Base-by-base conservation (phyloP, 2,888 invertebrate genomes). In the Vesta saturnalis region DNA sequence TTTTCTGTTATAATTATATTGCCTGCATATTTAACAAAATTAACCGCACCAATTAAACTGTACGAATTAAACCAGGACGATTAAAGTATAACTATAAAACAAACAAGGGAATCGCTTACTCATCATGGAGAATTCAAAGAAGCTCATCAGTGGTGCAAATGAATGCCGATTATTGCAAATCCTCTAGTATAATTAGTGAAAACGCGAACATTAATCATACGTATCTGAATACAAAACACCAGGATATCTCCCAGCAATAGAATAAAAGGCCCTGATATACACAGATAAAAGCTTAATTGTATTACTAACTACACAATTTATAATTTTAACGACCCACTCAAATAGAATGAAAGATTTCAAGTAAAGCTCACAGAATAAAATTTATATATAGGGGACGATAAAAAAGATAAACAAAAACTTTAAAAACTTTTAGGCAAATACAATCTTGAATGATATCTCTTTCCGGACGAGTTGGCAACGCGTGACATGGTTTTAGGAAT, bases 171-270 rank as follows among this genome's bases (percentile, higher is more conserved):
- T 57, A 64, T 64, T 58, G 47, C 57, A 58, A 57, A 57, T 57
- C 22, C 58, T 57, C 15, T 16, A 49, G 18, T 30, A 23, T 64
- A 64, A 64, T 64, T 64, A 64, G 64, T 46, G 49, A 64, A 57
- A 64, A 64, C 49, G 64, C 57, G 49, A 47, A 64, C 64, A 64
- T 64, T 64, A 64, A 64, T 64, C 64, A 64, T 57, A 21, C 56
- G 47, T 57, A 64, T 64, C 43, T 64, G 58, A 64, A 64, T 58
- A 58, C 58, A 58, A 56, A 64, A 55, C 57, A 49, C 23, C 19
- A 21, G 43, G 64, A 57, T 46, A 64, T 57, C 58, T 64, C 56
- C 49, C 52, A 64, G 14, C 18, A 49, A 18, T 49, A 18, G 18
- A 8, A 49, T 49, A 49, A 49, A 49, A 49, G 47, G 39, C 12